Base-by-base conservation (phyloP, 1,140 invertebrate genomes). In the Pararge aegeria region DNA sequence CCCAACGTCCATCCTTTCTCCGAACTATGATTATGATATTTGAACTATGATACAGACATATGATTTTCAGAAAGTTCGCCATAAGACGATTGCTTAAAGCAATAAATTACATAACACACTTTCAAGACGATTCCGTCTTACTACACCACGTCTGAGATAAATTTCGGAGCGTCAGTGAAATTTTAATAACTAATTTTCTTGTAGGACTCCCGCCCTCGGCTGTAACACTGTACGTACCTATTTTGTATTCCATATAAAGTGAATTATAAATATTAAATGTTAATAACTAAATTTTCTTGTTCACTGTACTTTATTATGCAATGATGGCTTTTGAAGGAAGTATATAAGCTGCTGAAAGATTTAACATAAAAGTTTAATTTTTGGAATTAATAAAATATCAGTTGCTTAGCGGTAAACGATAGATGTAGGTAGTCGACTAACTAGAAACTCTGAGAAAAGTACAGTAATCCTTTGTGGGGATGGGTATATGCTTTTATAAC, bases 121-220 rank as follows among this genome's bases (percentile, higher is more conserved):
- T 62, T 66, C 62, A 78, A 78, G 30, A 53, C 13, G 1, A 18
- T 6, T 46, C n/a, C 2, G 10, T 56, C 70, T 38, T 1, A 13
- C 30, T 80, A 75, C 57, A 76, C 54, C 68, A 64, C 79, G 75
- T 73, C 69, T 69, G 78, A 88, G 85, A 88, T 88, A 88, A 88
- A 88, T 88, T 88, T 88, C 65, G 78, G 75, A 89, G 84, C 86
- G 83, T 87, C 86, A 83, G 87, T 89, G 86, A 89, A 89, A 89
- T 89, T 89, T 89, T 89, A 89, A 89, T 89, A 89, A 89, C 86
- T 89, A 89, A 89, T 89, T 89, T 89, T 89, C 84, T 89, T 89
- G 86, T 87, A 87, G 85, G 77, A 85, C 81, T 76, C 71, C 65
- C 73, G 79, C 78, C 72, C 75, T 71, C 77, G 79, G 75, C 68